Base-by-base conservation (phyloP, 92 coral and sea anemone species). In the Anthopleura xanthogrammica region DNA sequence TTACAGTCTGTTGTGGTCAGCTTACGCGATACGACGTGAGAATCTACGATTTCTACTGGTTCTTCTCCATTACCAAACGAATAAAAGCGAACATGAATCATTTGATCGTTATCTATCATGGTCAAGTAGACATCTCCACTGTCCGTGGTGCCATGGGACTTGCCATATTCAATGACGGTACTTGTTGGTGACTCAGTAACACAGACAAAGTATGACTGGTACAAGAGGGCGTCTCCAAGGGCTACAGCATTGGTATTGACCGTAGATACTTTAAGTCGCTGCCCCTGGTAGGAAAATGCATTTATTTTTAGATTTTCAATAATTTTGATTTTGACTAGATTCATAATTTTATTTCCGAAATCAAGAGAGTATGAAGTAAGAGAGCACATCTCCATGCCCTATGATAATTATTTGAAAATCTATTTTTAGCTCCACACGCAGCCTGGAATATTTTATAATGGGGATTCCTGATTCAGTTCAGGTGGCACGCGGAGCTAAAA, bases 11-110 rank as follows among this genome's bases (percentile, higher is more conserved):
- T 19, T 12, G 55, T 40, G 43, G 79, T 76, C 56, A 76, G 54
- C 17, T 20, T 76, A n/a, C 60, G 79, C 14, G 74, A 68, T 68
- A 68, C 16, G 4, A 68, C 74, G 29, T 68, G 74, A 9, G 74
- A 65, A 75, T 79, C 87, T 62, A 72, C 66, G 17, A 88, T 72
- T 80, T 73, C 60, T 1, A 80, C 71, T 7, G 41, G 54, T 16
- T 79, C 78, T 43, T 84, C 91, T 9, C 84, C 85, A 56, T 88
- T 88, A 16, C 85, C 91, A 79, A 88, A 88, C 12, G 91, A 20
- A 36, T 84, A 88, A 76, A 88, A 88, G 52, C 88, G 73, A n/a
- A 75, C 81, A 43, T 10, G 64, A 4, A 77, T 22, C 7, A 77
- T 75, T 12, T 86, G 42, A 23, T 42, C 12, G 79, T 76, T 10